Evolutionary conservation across 1,140 invertebrate genomes (phyloP).

Genomic region (Drosophila novamexicana): DNA sequence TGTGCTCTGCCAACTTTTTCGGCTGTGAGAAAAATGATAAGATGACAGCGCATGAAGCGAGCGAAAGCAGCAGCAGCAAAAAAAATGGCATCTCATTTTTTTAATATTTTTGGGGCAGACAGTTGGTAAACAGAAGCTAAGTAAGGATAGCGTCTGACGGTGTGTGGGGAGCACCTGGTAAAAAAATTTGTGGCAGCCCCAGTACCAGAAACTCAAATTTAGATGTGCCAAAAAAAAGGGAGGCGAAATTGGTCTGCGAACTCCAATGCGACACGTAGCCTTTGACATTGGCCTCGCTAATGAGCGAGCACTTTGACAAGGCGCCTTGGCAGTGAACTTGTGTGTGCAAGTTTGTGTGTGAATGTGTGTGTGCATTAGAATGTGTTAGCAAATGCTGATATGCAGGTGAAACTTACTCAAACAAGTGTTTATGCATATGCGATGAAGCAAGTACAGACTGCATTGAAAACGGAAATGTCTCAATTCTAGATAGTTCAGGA

Average conservation of each 20-base stretch:
- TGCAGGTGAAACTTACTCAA: conserved; percentile 12
- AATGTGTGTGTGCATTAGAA: background rate
- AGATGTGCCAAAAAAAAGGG: conserved; percentile 31
- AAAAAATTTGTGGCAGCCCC: conserved; percentile 40
- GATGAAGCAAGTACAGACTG: too few species aligned
- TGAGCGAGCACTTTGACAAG: conserved; percentile 73
- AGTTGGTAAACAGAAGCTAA: conserved; percentile 71
- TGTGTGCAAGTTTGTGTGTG: background rate
- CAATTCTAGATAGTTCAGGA: background rate
- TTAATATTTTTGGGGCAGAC: conserved; percentile 72
- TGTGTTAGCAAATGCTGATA: conserved; percentile 9
- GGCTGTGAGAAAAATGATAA: conserved; percentile 77
- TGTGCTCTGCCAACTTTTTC: conserved; percentile 24
- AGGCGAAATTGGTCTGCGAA: background rate
- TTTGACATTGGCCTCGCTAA: conserved; percentile 78
- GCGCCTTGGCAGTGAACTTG: conserved; percentile 67
- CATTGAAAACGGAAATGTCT: background rate
- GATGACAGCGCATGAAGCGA: conserved; percentile 69
- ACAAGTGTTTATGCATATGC: background rate
- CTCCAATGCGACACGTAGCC: conserved; percentile 67
- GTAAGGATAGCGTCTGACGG: conserved; percentile 27
- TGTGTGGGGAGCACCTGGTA: conserved; percentile 59
- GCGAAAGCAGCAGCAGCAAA: conserved; percentile 26
- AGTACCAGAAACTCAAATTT: conserved; percentile 45
- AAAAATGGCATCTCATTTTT: conserved; percentile 76